Base-by-base conservation (phyloP, 2,113 vertebrate species). In the Apeltes quadracus region DNA sequence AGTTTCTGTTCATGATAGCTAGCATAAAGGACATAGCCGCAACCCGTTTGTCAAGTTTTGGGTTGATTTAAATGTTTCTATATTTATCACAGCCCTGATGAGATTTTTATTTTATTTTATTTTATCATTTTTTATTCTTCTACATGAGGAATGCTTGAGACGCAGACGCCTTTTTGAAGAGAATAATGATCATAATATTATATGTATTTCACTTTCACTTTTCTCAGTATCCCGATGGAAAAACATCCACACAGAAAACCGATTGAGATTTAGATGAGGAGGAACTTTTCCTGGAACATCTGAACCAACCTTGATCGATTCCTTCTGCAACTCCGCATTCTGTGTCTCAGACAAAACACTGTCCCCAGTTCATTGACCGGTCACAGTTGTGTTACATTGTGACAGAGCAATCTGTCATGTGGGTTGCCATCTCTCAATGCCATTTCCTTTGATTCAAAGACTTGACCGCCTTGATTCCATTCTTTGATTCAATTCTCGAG, bases 391-490 rank as follows among this genome's bases (percentile, higher is more conserved):
- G 59, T 77, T 38, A 25, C 15, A 12, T 65, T 61, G 34, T 75
- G 81, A 82, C 73, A 67, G 53, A 59, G n/a, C 73, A 59, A 58
- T 76, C 77, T 75, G 1, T 72, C 82, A 55, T 57, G 66, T 63
- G 32, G 7, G 61, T 75, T 68, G 32, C 34, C 11, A 23, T 67
- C 65, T 69, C 70, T 62, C 54, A 46, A 58, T 50, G 55, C 63
- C 54, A 32, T 64, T 69, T 66, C 61, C 61, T 88, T 78, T 81
- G 69, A 69, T 72, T 78, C 76, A 84, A 86, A 84, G 76, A 68
- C 66, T 64, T 64, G 50, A 73, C 66, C 68, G 64, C 79, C 83
- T 88, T 88, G 74, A 87, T 73, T 63, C 34, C 53, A 18, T 67
- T 46, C 54, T 64, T 72, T 79, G 68, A 70, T 67, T 67, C 69